Percentiles rank a stretch among this genome's conserved stretches.
Conservation (phyloP, 2,113 vertebrate genomes). For the Cynoglossus semilaevis region DNA sequence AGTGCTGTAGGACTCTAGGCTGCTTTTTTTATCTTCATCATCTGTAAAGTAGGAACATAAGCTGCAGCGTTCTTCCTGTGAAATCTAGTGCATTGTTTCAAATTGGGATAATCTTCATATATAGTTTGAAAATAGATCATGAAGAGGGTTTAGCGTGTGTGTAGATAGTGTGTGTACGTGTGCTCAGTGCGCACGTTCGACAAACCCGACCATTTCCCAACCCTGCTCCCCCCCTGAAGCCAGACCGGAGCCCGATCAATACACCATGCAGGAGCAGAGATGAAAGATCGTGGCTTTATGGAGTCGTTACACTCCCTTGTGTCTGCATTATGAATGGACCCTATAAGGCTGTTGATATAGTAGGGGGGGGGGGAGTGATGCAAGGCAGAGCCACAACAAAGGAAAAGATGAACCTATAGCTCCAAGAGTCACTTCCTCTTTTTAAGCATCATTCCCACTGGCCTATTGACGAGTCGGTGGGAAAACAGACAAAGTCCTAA, state of each 20-base stretch:
- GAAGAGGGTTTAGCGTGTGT: no score
- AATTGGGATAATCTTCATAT: no score
- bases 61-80: no score
- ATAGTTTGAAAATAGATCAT: no score
- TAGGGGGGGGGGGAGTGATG: constrained; percentile 45
- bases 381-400: constrained; percentile 58
- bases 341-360: constrained; percentile 52
- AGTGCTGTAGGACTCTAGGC: no score
- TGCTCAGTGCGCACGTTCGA: not conserved
- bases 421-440: constrained; percentile 40
- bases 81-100: no score
- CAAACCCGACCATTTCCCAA: constrained; percentile 37
- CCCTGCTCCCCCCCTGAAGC: constrained; percentile 11
- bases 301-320: constrained; percentile 63
- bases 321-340: constrained; percentile 65
- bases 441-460: constrained; percentile 66
- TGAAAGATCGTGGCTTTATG: constrained; percentile 62
- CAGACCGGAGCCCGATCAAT: constrained; percentile 62
- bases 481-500: constrained; percentile 53
- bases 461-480: constrained; percentile 61
- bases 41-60: no score
- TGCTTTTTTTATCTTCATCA: no score
- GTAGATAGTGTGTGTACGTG: constrained; percentile 4
- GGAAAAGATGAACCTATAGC: constrained; percentile 29
- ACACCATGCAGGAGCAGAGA: constrained; percentile 53